A percentile compares a stretch with the other conserved stretches of the same genome.
These are phyloP conservation scores for Biston betularia DNA, from an alignment of 2,888 invertebrate species.

Conservation along the genomic window DNA sequence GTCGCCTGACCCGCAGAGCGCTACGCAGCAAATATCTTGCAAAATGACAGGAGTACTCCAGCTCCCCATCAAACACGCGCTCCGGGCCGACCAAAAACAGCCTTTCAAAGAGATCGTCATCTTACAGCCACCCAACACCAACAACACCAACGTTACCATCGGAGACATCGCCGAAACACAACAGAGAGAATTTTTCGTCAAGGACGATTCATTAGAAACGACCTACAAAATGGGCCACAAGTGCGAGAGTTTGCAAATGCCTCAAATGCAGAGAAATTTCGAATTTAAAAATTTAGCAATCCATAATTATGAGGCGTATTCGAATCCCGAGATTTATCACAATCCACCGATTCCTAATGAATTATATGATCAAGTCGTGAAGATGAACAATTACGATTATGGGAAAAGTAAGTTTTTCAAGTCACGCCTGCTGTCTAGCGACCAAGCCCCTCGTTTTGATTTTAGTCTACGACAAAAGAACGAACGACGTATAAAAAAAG, in stretches of 20 bases:
- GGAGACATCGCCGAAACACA: constrained; percentile 37
- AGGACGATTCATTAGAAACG: constrained; percentile 49
- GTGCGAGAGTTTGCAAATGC: constrained; percentile 36
- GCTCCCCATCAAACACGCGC: constrained; percentile 51
- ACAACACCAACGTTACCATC: constrained; percentile 44
- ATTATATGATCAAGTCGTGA: constrained; percentile 48
- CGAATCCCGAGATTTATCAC: constrained; percentile 49
- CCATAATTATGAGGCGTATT: constrained; percentile 56
- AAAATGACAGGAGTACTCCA: constrained; percentile 57
- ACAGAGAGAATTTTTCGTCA: constrained; percentile 46
- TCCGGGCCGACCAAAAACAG: constrained; percentile 47
- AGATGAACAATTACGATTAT: constrained; percentile 55
- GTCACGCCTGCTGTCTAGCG: constrained; percentile 41
- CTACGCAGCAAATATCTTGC: constrained; percentile 46
- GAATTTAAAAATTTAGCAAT: constrained; percentile 69
- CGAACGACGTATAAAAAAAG: constrained; percentile 43
- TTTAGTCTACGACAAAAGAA: constrained; percentile 46
- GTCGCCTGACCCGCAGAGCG: constrained; percentile 53
- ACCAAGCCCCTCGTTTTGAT: constrained; percentile 36
- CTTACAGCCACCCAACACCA: constrained; percentile 56
- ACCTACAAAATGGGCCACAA: constrained; percentile 47
- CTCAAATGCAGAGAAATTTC: constrained; percentile 59
- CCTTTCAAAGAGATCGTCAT: constrained; percentile 70
- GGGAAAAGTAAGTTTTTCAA: constrained; percentile 59
- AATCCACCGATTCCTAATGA: constrained; percentile 47